phyloP scores from a whole-genome alignment of 92 coral and sea anemone species.

The Meandrina meandrites region DNA sequence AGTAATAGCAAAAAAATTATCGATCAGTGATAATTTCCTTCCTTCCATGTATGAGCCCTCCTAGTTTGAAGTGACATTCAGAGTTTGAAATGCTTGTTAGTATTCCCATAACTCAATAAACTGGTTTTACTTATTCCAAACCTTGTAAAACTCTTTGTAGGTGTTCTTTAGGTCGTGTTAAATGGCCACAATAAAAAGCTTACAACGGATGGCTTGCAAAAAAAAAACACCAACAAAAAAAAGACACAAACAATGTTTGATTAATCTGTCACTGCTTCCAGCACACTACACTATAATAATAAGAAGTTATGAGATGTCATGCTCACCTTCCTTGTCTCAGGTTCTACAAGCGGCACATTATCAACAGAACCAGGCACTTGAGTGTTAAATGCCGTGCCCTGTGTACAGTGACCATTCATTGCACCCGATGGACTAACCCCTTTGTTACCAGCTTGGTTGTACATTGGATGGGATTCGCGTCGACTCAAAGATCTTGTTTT shows the following conservation, averaged over 20 bases:
- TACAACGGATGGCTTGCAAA: not conserved
- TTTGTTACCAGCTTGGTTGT: slow-evolving; percentile 28
- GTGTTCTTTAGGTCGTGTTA: too few relatives aligned
- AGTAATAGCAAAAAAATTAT: not conserved
- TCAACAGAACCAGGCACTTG: slow-evolving; percentile 83
- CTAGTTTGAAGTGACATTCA: too few relatives aligned
- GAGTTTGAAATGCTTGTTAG: too few relatives aligned
- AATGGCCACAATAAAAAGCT: not conserved
- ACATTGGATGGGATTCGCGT: slow-evolving; percentile 85
- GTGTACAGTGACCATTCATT: slow-evolving; percentile 75
- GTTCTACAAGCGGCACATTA: slow-evolving; percentile 81
- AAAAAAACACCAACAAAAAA: too few relatives aligned
- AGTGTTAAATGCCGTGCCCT: slow-evolving; percentile 35
- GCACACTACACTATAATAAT: not conserved
- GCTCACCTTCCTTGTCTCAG: slow-evolving; percentile 88
- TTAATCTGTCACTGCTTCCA: not conserved
- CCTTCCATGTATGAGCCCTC: too few relatives aligned
- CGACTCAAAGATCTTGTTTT: slow-evolving; percentile 69
- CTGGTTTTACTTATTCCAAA: too few relatives aligned
- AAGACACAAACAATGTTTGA: too few relatives aligned
- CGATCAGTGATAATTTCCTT: not conserved
- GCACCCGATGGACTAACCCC: slow-evolving; percentile 63
- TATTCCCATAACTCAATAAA: too few relatives aligned
- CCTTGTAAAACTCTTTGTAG: too few relatives aligned
- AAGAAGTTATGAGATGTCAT: too few relatives aligned